Conservation (phyloP, 2,888 invertebrate species). For the Pseudolycoriella hygida region DNA sequence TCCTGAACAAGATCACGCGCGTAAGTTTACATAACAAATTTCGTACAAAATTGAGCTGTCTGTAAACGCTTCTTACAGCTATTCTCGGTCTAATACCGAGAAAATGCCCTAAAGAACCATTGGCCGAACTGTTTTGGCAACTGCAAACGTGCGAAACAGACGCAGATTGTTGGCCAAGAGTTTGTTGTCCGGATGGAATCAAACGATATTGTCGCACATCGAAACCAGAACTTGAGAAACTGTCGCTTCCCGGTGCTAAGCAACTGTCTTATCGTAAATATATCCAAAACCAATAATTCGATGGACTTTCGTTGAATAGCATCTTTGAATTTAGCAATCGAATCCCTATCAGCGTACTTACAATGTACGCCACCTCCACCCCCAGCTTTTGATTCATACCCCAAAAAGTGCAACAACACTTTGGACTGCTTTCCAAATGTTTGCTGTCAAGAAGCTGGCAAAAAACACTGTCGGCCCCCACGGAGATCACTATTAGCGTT, state of each 20-base stretch:
- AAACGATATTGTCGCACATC: constrained; percentile 55
- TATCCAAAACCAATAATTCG: constrained; percentile 19
- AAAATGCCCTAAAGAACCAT: constrained; percentile 46
- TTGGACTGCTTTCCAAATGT: constrained; percentile 65
- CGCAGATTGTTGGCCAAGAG: constrained; percentile 53
- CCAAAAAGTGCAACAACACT: constrained; percentile 48
- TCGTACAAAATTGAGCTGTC: not conserved
- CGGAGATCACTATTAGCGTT: constrained; percentile 49
- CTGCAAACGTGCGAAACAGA: constrained; percentile 49
- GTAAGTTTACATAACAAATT: too few relatives aligned
- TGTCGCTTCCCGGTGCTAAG: constrained; percentile 41
- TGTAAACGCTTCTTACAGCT: constrained; percentile 30
- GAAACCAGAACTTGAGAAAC: constrained; percentile 40
- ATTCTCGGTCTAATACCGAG: constrained; percentile 51
- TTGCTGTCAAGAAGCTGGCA: constrained; percentile 59
- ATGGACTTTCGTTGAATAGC: constrained; percentile 5
- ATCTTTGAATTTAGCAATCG: constrained; percentile 18
- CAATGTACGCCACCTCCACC: constrained; percentile 56
- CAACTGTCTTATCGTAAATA: constrained; percentile 44
- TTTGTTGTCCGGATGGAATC: constrained; percentile 55
- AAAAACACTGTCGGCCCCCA: constrained; percentile 54
- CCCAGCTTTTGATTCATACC: constrained; percentile 48
- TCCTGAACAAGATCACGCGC: constrained; percentile 25
- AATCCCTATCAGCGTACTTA: constrained; percentile 41
- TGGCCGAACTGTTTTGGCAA: constrained; percentile 52